Conservation (phyloP, 2,113 vertebrate species). For the Lycaon pictus region DNA sequence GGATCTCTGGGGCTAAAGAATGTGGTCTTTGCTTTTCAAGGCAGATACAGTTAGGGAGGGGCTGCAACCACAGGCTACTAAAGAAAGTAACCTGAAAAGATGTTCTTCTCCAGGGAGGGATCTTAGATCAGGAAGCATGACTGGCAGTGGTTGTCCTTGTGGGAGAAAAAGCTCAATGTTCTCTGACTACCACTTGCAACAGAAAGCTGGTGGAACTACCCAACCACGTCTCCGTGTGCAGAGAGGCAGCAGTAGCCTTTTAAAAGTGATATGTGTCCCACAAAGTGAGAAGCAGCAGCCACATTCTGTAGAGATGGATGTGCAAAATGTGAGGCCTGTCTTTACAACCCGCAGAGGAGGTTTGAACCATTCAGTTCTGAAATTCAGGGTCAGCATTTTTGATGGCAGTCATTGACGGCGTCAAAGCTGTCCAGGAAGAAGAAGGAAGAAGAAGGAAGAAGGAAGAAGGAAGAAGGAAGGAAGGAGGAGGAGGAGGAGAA, state of each 20-base stretch:
- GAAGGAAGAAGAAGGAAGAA: background rate
- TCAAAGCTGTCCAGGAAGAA: background rate
- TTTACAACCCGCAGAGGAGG: conserved; percentile 47
- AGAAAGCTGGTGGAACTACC: background rate
- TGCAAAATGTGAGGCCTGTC: background rate
- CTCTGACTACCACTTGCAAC: background rate
- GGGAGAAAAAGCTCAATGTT: background rate
- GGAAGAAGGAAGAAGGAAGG: too few species aligned
- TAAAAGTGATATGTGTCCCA: conserved; percentile 24
- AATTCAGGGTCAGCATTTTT: conserved; percentile 61
- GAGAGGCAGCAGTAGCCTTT: background rate
- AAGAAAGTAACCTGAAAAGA: conserved; percentile 40
- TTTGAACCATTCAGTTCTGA: conserved; percentile 21
- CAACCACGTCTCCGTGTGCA: background rate
- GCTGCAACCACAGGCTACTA: background rate
- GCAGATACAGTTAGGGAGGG: background rate
- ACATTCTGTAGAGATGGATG: background rate
- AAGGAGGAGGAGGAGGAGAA: too few species aligned
- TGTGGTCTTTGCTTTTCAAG: conserved; percentile 1
- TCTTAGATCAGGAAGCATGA: background rate
- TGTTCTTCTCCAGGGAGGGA: background rate
- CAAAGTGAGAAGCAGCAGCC: conserved; percentile 8
- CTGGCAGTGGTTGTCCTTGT: background rate
- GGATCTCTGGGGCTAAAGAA: background rate
- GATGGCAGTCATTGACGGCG: background rate